Evolutionary conservation across 2,888 invertebrate species (phyloP).

Genomic region (Schrankia costaestrigalis): DNA sequence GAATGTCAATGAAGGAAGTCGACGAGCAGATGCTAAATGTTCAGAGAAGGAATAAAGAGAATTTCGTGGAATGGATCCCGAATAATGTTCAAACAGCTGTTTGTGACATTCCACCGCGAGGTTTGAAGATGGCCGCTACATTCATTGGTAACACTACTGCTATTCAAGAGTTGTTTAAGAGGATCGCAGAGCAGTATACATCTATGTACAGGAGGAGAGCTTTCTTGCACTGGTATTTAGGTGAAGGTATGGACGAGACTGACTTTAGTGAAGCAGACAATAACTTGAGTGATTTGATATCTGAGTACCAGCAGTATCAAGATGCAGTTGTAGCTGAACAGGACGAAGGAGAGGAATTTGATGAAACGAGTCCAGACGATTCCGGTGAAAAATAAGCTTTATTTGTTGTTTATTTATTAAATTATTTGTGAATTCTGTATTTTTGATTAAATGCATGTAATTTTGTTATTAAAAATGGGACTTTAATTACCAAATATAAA

Average conservation of each 20-base stretch:
- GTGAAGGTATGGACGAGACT: conserved; percentile 97
- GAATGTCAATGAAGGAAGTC: conserved; percentile 96
- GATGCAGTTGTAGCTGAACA: conserved; percentile 91
- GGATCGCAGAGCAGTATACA: conserved; percentile 90
- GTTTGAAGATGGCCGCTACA: conserved; percentile 91
- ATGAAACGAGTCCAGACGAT: conserved; percentile 62
- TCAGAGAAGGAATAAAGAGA: conserved; percentile 87
- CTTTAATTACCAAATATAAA: neutral
- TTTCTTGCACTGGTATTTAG: conserved; percentile 97
- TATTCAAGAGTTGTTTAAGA: conserved; percentile 92
- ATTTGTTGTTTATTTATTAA: conserved; percentile 22
- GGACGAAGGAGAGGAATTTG: conserved; percentile 73
- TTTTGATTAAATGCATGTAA: neutral
- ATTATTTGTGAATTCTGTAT: conserved; percentile 14
- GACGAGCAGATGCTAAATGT: conserved; percentile 90
- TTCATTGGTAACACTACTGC: conserved; percentile 93
- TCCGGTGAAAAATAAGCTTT: conserved; percentile 30
- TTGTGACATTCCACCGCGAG: conserved; percentile 87
- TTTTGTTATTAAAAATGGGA: too few relatives aligned
- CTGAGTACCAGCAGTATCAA: conserved; percentile 96
- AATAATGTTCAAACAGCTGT: conserved; percentile 90
- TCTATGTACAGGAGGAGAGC: conserved; percentile 97
- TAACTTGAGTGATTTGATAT: conserved; percentile 93
- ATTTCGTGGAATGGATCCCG: conserved; percentile 90
- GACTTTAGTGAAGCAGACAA: conserved; percentile 97